Evolutionary conservation across 2,888 invertebrate genomes (phyloP), one percentile per base, ranked within the genome.

Genomic region (Cancer borealis): DNA sequence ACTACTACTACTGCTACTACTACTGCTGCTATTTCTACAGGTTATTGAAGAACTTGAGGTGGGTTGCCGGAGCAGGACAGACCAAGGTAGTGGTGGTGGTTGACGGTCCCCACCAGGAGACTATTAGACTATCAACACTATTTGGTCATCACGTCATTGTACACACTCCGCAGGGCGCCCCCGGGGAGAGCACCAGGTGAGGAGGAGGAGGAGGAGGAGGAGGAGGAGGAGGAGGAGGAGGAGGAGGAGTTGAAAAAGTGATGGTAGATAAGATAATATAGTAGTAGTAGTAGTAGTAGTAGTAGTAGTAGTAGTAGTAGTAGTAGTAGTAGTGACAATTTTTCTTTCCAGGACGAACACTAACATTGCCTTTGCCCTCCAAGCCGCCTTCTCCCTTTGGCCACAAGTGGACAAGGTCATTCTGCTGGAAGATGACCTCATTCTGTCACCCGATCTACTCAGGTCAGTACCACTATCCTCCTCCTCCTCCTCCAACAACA

Each of bases 401-500:
- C 94, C 94, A 0, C 60, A 49, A 0, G 91, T 73, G 12, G 73
- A 92, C 88, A 94, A 94, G 88, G 92, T 79, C 92, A 94, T 94
- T 39, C 45, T 94, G n/a, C 91, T 94, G n/a, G 94, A 94, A 45
- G 94, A 94, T 39, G 94, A 94, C 93, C 93, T 94, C n/a, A 14
- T 94, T 0, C 73, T 94, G 30, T 66, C 94, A 14, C 92, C 93
- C 47, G 94, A 94, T 39, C 21, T 94, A 12, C 88, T 94, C 5
- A 94, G 94, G 94, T 94, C 26, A 73, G 92, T 30, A 3, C n/a
- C 54, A 54, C 54, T 54, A 17, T 17, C 17, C 39, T 39, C 39
- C 39, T 39, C 39, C 39, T 39, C 39, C 39, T 39, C 39, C 39
- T 39, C 39, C 39, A n/a, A n/a, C n/a, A n/a, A n/a, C n/a, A 49